Evolutionary conservation across 2,797 vertebrate species (phyloP), one percentile per base, ranked within the genome.

Genomic region (Knipowitschia caucasica): DNA sequence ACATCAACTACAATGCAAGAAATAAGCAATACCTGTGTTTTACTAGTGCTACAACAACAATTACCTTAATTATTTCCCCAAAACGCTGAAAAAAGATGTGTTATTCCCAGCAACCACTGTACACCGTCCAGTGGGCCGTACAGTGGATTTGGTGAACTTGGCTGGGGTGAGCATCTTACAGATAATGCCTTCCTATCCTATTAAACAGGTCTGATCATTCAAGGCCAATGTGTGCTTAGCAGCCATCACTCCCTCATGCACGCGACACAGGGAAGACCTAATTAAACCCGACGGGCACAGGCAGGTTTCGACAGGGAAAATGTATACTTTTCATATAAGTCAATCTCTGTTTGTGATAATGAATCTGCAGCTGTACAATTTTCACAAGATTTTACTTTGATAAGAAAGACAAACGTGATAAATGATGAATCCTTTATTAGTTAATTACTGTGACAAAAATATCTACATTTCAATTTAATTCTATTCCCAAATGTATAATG

Each of bases 181-280:
- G 44, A 75, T 90, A 90, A 90, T 90, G 66, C 78, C 62, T 59
- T 80, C 72, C 81, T 86, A 91, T 91, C 89, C 89, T 87, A 86
- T 91, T 91, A 91, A 88, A 86, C 43, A 20, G 34, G 51, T 44
- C 70, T 73, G 46, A 47, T 68, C 83, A 86, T 89, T 88, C 78
- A 77, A 84, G 82, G 86, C 82, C 83, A 87, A 63, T 89, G 87
- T 86, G 78, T 77, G 89, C 84, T 89, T 83, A 91, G 89, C 86
- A 89, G 18, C 68, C 64, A 59, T 57, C 71, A 53, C 62, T 55
- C 70, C 47, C 59, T 67, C 67, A 65, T 24, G 39, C 15, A 53
- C 52, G 40, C 23, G 51, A 51, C 58, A 63, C 61, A 27, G 51
- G 62, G 82, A 73, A 55, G 73, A 38, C 59, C 45, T 59, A 80